A percentile compares a stretch with the other conserved stretches of the same genome.
Conservation (phyloP, 2,113 vertebrate species). For the Hymenochirus boettgeri region DNA sequence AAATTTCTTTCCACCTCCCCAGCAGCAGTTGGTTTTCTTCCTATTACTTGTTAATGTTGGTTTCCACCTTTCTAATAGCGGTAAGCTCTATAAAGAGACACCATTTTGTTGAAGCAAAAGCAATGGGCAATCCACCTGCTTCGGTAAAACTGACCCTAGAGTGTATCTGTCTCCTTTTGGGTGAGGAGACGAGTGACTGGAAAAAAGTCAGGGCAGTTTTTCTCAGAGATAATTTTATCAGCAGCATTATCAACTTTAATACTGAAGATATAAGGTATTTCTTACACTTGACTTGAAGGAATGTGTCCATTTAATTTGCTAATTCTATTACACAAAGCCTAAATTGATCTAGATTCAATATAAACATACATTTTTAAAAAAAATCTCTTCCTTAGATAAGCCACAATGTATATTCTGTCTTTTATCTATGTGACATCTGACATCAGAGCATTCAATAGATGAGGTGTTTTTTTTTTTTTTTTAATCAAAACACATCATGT, state of each 20-base stretch:
- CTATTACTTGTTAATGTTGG: slow-evolving; percentile 42
- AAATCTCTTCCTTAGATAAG: too few relatives aligned
- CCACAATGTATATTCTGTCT: too few relatives aligned
- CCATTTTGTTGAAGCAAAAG: slow-evolving; percentile 97
- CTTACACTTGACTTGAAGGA: too few relatives aligned
- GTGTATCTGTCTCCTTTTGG: slow-evolving; percentile 94
- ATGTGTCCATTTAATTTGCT: too few relatives aligned
- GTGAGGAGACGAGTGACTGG: slow-evolving; percentile 97
- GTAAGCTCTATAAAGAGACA: slow-evolving; percentile 99
- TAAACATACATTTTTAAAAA: too few relatives aligned
- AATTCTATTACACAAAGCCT: too few relatives aligned
- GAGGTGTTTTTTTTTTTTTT: too few relatives aligned
- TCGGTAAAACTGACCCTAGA: slow-evolving; percentile 95
- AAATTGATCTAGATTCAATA: too few relatives aligned
- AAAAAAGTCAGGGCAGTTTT: slow-evolving; percentile 98
- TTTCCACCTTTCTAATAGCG: slow-evolving; percentile 66
- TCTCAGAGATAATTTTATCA: slow-evolving; percentile 99
- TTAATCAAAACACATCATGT: too few relatives aligned
- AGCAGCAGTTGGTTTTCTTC: slow-evolving; percentile 21
- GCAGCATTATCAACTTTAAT: slow-evolving; percentile 96
- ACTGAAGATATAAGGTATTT: slow-evolving; percentile 95
- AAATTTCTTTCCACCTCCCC: slow-evolving; percentile 44
- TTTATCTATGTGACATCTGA: too few relatives aligned
- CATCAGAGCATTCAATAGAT: too few relatives aligned
- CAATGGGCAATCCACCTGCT: slow-evolving; percentile 95